These are phyloP conservation scores for Keiferia lycopersicella DNA, from an alignment of 2,888 invertebrate species.

Conservation along the genomic window DNA sequence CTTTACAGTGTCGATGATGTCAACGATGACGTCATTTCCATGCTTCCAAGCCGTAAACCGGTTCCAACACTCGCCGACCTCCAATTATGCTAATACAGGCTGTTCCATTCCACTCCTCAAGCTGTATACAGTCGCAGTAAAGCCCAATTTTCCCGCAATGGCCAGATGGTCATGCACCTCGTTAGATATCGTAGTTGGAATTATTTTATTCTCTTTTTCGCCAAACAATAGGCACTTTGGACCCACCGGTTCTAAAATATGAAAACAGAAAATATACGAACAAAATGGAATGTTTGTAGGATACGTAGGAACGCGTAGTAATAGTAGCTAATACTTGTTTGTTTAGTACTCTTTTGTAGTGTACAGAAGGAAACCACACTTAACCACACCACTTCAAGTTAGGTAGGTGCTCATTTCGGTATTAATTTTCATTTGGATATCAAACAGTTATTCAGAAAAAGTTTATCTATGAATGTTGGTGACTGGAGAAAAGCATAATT, in stretches of 20 bases:
- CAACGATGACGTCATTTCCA: conserved; percentile 67
- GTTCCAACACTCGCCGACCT: conserved; percentile 64
- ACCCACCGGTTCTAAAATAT: neutral
- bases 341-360: too few species aligned
- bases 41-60: conserved; percentile 61
- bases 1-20: conserved; percentile 56
- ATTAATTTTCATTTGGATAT: too few species aligned
- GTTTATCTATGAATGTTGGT: too few species aligned
- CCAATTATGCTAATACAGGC: conserved; percentile 73
- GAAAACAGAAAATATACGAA: neutral
- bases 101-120: conserved; percentile 54
- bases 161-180: conserved; percentile 9
- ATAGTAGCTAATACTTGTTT: too few species aligned
- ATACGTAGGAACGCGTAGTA: too few species aligned
- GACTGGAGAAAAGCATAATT: too few species aligned
- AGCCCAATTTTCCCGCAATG: conserved; percentile 36
- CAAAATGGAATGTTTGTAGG: too few species aligned
- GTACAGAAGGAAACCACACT: too few species aligned
- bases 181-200: neutral
- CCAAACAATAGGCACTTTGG: neutral
- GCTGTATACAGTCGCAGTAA: conserved; percentile 41
- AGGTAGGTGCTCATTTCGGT: too few species aligned
- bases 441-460: too few species aligned
- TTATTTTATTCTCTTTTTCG: neutral
- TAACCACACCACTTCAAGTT: too few species aligned